Evolutionary conservation across 1,140 invertebrate species (phyloP).

Genomic region (Cryptotermes secundus): DNA sequence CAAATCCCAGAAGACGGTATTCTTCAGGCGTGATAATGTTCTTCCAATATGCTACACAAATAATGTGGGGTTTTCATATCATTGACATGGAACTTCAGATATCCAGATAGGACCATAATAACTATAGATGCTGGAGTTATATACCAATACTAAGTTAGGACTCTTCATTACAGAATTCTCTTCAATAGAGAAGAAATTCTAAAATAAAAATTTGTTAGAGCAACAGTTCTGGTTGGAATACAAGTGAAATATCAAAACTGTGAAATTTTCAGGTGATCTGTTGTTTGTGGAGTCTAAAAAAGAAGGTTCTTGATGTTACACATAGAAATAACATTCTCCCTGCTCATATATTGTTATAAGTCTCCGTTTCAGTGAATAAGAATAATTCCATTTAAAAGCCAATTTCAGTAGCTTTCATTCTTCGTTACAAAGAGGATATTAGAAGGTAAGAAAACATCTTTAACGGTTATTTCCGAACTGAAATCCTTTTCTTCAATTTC

Average conservation of each 20-base stretch:
- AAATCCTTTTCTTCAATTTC: conserved; percentile 18
- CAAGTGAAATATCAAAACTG: neutral
- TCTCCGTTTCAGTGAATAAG: neutral
- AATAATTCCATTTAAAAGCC: neutral
- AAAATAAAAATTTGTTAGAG: neutral
- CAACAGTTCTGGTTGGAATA: neutral
- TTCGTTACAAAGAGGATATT: neutral
- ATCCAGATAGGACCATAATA: too few relatives aligned
- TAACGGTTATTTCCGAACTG: neutral
- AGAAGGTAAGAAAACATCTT: conserved; percentile 4
- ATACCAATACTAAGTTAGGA: too few relatives aligned
- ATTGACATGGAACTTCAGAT: too few relatives aligned
- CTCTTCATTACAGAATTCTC: neutral
- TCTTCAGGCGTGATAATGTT: too few relatives aligned
- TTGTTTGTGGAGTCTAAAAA: neutral
- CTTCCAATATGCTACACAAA: too few relatives aligned
- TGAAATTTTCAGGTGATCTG: neutral
- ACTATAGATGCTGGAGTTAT: too few relatives aligned
- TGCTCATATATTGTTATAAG: neutral
- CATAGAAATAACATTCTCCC: neutral
- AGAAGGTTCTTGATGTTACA: neutral
- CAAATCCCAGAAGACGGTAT: too few relatives aligned
- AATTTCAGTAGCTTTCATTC: neutral
- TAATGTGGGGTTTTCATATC: too few relatives aligned
- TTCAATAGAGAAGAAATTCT: neutral